phyloP scores from a whole-genome alignment of 2,888 invertebrate species.

The Busseola fusca region DNA sequence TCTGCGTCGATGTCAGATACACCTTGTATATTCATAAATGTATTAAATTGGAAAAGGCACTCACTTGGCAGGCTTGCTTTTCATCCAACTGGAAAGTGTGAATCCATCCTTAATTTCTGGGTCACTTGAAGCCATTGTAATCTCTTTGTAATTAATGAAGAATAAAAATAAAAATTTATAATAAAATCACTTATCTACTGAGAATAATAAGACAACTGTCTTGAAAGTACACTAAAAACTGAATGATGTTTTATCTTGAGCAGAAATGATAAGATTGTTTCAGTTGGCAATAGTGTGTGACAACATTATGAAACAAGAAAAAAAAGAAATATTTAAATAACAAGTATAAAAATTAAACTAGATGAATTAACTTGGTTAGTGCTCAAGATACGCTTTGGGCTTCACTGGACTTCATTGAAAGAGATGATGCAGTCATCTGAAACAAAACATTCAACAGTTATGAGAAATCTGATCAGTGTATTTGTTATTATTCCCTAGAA shows the following conservation, averaged over 20 bases:
- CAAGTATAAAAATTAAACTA: slow-evolving; percentile 60
- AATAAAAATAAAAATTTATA: slow-evolving; percentile 29
- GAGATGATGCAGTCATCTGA: slow-evolving; percentile 80
- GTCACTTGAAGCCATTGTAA: slow-evolving; percentile 86
- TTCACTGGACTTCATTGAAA: slow-evolving; percentile 77
- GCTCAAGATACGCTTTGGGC: slow-evolving; percentile 82
- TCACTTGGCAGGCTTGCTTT: slow-evolving; percentile 90
- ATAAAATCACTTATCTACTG: slow-evolving; percentile 33
- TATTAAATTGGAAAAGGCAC: slow-evolving; percentile 49
- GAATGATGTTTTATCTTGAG: slow-evolving; percentile 82
- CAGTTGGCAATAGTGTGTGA: slow-evolving; percentile 71
- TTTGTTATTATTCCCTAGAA: background rate
- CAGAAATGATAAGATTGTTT: slow-evolving; percentile 85
- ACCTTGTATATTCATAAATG: background rate
- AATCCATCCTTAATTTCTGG: slow-evolving; percentile 90
- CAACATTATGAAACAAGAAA: slow-evolving; percentile 64
- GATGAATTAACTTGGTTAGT: slow-evolving; percentile 55
- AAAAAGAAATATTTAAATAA: slow-evolving; percentile 54
- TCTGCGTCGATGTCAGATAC: too few relatives aligned
- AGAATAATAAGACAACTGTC: slow-evolving; percentile 65
- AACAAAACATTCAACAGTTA: slow-evolving; percentile 67
- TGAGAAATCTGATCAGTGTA: slow-evolving; percentile 1
- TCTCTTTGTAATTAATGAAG: slow-evolving; percentile 30
- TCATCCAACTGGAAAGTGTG: slow-evolving; percentile 93
- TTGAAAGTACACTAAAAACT: slow-evolving; percentile 67